Percentiles rank a stretch among this genome's conserved stretches.
These are phyloP conservation scores for Tetragnatha montana DNA, from an alignment of 2,888 invertebrate genomes.

Conservation along the genomic window DNA sequence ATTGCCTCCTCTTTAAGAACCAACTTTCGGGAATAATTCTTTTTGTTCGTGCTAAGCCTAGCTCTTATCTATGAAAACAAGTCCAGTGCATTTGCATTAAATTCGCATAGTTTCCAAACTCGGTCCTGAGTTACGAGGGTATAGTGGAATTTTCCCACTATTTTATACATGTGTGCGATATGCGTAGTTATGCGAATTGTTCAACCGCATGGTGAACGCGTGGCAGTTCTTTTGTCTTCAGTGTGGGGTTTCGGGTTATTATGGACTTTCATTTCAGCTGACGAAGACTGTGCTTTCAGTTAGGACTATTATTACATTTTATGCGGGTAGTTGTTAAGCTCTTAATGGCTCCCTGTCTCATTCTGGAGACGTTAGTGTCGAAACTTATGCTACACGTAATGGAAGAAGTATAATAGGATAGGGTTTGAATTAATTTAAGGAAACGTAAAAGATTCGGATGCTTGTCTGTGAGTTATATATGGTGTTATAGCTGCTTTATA, in stretches of 20 bases:
- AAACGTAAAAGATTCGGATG: too few species aligned
- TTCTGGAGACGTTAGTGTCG: too few species aligned
- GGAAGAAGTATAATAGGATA: too few species aligned
- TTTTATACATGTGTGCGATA: neutral
- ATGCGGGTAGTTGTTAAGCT: neutral
- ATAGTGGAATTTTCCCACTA: neutral
- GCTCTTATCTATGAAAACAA: constrained; percentile 9
- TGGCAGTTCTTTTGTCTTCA: neutral
- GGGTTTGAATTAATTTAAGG: too few species aligned
- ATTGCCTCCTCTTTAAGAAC: constrained; percentile 15
- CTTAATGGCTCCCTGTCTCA: neutral
- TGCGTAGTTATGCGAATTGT: neutral
- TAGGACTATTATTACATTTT: neutral
- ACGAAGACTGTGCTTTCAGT: neutral
- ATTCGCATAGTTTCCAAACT: constrained; percentile 24
- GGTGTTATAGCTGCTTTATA: too few species aligned
- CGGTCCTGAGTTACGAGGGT: constrained; percentile 2
- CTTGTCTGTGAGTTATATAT: too few species aligned
- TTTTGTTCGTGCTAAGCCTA: neutral
- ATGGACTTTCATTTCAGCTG: neutral
- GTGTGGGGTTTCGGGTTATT: neutral
- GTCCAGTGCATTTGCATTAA: constrained; percentile 9
- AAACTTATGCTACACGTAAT: too few species aligned
- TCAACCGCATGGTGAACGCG: neutral
- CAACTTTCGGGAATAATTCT: neutral